These are phyloP conservation scores for Cryptus armator DNA, from an alignment of 2,888 invertebrate genomes.

Conservation along the genomic window DNA sequence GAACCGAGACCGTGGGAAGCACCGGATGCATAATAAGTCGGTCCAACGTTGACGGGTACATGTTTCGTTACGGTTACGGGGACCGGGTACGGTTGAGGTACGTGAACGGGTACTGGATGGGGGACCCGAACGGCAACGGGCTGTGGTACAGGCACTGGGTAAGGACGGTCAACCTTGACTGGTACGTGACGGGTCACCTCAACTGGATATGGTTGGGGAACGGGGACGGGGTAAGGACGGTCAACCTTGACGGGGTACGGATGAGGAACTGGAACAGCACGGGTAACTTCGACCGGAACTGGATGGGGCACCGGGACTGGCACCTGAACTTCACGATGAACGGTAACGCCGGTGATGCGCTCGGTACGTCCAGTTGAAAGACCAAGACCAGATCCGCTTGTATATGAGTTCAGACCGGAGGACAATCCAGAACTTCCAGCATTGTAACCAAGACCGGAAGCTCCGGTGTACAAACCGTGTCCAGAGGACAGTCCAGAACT, in stretches of 20 bases:
- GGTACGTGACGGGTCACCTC: conserved; percentile 75
- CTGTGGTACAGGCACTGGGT: conserved; percentile 71
- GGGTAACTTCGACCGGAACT: conserved; percentile 75
- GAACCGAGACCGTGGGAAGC: conserved; percentile 50
- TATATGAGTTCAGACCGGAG: conserved; percentile 38
- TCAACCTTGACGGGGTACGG: conserved; percentile 73
- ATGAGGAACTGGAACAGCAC: conserved; percentile 73
- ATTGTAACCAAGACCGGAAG: background rate
- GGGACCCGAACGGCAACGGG: conserved; percentile 72
- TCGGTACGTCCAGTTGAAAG: conserved; percentile 59
- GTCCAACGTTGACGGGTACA: conserved; percentile 58
- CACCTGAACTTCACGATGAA: conserved; percentile 74
- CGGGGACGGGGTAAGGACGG: conserved; percentile 52
- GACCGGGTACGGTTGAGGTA: conserved; percentile 70
- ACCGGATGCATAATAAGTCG: conserved; percentile 26
- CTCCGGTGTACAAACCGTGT: background rate
- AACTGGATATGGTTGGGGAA: conserved; percentile 74
- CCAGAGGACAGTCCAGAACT: background rate
- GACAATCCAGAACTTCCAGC: conserved; percentile 9
- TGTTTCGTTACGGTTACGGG: conserved; percentile 61
- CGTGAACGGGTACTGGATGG: conserved; percentile 74
- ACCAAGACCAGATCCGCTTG: conserved; percentile 38
- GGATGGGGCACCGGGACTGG: conserved; percentile 74
- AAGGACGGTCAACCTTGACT: conserved; percentile 74
- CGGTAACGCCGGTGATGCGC: conserved; percentile 73